Evolutionary conservation across 2,888 invertebrate species (phyloP).

Genomic region (Yponomeuta malinellus): DNA sequence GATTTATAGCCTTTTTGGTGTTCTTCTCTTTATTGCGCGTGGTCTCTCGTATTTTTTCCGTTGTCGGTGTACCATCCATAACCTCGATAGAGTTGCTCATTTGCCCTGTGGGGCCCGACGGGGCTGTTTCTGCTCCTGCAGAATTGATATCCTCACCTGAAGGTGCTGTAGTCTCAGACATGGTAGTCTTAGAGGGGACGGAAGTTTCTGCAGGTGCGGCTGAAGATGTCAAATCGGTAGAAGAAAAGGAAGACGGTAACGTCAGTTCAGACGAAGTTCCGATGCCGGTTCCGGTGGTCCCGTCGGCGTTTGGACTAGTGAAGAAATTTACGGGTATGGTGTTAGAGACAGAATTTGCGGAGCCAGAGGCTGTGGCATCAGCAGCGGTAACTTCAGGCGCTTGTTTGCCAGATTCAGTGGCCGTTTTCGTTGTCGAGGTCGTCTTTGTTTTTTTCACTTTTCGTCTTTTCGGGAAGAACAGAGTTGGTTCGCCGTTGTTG

Average conservation of each 20-base stretch:
- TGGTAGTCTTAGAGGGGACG: too few relatives aligned
- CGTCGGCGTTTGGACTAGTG: not conserved
- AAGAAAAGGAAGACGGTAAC: conserved; percentile 18
- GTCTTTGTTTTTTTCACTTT: conserved; percentile 35
- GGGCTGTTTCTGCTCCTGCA: not conserved
- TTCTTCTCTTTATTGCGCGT: conserved; percentile 24
- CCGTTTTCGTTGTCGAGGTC: conserved; percentile 22
- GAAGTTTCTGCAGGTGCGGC: not conserved
- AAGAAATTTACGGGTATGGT: not conserved
- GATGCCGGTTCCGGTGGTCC: not conserved
- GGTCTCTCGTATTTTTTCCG: not conserved
- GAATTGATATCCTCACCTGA: not conserved
- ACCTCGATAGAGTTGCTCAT: not conserved
- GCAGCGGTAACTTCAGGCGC: not conserved
- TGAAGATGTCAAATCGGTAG: conserved; percentile 15
- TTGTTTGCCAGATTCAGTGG: not conserved
- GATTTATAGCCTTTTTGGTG: not conserved
- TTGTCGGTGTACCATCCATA: not conserved
- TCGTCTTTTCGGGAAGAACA: conserved; percentile 53
- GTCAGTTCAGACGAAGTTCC: conserved; percentile 17
- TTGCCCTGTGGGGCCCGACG: not conserved
- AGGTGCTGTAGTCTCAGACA: not conserved
- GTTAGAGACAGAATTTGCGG: not conserved
- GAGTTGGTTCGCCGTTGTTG: conserved; percentile 49
- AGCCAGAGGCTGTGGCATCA: conserved; percentile 2